These are phyloP conservation scores for Eubucco bourcierii DNA, from an alignment of 2,113 vertebrate species.

Conservation along the genomic window DNA sequence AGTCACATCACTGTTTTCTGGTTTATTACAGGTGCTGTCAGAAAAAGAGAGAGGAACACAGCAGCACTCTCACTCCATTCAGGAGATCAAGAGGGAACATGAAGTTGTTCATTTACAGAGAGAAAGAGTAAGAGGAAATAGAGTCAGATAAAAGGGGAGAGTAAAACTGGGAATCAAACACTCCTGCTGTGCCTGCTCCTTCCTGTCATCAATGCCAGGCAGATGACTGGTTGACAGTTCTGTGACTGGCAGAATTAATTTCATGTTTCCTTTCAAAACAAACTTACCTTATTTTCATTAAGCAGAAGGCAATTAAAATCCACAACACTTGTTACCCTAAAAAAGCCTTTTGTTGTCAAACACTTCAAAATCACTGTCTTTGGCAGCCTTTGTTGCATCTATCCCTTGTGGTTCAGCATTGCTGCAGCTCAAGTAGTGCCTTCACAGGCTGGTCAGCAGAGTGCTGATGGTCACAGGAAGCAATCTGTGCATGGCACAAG, in stretches of 20 bases:
- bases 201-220: background rate
- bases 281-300: background rate
- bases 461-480: background rate
- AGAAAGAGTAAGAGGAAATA: background rate
- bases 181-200: background rate
- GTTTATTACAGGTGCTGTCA: background rate
- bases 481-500: accelerated
- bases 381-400: too few relatives aligned
- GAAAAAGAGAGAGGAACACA: background rate
- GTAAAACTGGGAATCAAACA: background rate
- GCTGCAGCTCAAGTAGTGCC: background rate
- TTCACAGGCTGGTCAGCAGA: background rate
- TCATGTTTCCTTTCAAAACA: background rate
- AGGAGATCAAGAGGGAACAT: background rate
- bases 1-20: background rate
- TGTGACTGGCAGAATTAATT: background rate
- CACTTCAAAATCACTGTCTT: background rate
- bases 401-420: too few relatives aligned
- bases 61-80: background rate
- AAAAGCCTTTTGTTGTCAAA: background rate
- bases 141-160: background rate
- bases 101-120: background rate
- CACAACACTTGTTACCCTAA: background rate
- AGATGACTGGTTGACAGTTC: background rate
- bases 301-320: background rate